These are phyloP conservation scores for Drosophila histrio DNA, from an alignment of 2,888 invertebrate genomes.

Conservation along the genomic window DNA sequence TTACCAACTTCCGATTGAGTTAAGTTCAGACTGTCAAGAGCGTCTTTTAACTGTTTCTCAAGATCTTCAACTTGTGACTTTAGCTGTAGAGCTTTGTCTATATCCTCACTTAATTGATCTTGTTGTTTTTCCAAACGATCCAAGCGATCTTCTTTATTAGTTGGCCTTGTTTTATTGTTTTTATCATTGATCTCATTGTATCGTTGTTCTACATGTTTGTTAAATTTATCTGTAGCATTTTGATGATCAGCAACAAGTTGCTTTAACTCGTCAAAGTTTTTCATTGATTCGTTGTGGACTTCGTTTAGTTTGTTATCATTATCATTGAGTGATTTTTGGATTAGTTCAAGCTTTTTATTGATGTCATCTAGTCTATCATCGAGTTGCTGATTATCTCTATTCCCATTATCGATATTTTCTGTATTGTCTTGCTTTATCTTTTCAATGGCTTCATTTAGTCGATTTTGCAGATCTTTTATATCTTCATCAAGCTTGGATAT, in stretches of 20 bases:
- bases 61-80: not conserved
- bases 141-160: not conserved
- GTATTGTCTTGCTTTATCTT: not conserved
- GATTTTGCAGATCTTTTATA: not conserved
- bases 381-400: not conserved
- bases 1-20: not conserved
- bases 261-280: not conserved
- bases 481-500: not conserved
- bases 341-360: not conserved
- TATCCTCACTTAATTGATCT: not conserved
- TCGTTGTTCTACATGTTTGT: not conserved
- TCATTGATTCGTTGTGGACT: not conserved
- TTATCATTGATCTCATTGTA: not conserved
- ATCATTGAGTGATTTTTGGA: not conserved
- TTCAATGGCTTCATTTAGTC: not conserved
- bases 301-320: not conserved
- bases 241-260: not conserved
- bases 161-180: not conserved
- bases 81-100: not conserved
- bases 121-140: slow-evolving; percentile 1
- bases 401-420: not conserved
- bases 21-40: not conserved
- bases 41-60: slow-evolving; percentile 6
- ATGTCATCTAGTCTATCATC: not conserved
- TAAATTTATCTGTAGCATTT: not conserved